Evolutionary conservation across 2,888 invertebrate genomes (phyloP), one percentile per base, ranked within the genome.

Genomic region (Scaptomyza reducta): DNA sequence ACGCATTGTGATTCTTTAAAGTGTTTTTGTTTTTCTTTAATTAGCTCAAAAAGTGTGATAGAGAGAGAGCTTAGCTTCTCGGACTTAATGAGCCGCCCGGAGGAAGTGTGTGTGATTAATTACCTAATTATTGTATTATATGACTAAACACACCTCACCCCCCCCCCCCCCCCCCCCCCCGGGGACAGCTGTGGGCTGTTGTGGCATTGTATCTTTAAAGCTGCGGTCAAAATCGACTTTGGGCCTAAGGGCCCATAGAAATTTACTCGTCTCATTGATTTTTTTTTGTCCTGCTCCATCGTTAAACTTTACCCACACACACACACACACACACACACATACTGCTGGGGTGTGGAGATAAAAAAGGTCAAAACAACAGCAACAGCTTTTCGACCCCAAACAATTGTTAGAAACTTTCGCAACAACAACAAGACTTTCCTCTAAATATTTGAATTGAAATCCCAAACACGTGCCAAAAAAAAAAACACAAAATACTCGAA

Each of bases 21-120:
- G 74, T 74, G 79, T 74, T 77, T 77, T 74, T 79, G 77, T 84
- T 79, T 84, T 42, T 63, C 77, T 77, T 82, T 85, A 84, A 82
- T 85, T 79, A 81, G 82, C 69, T 9, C 10, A 1, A 13, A 13
- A 25, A 3, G 27, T n/a, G 13, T 0, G 33, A 5, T 18, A 6
- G 38, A 22, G n/a, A n/a, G 47, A 41, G 27, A 11, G 50, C 14
- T 29, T 16, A 16, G 55, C 59, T 47, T 13, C 31, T 18, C 33
- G 61, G 75, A 75, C 81, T 78, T 80, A 80, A 83, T 80, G 80
- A 75, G 68, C 70, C 38, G 68, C 53, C 63, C 18, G 45, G 25
- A 57, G 67, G 45, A 22, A 57, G 67, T 61, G 57, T 27, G 40
- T 40, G 33, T 81, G 81, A 81, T 81, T 79, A 84, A 84, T 79